Percentiles rank a stretch among this genome's conserved stretches.
phyloP scores from a whole-genome alignment of 2,888 invertebrate genomes.

The Apodemia mormo region DNA sequence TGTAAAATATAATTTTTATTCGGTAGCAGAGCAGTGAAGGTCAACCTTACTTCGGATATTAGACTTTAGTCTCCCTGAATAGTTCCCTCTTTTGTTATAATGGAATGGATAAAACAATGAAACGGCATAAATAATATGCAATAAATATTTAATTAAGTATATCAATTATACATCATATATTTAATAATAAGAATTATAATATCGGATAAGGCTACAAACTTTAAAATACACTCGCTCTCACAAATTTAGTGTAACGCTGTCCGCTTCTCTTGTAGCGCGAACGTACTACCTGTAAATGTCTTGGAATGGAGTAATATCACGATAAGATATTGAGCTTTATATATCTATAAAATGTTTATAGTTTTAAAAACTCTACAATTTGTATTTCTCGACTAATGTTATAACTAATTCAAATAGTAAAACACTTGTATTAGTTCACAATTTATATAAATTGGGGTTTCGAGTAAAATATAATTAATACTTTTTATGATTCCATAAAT shows the following conservation, averaged over 20 bases:
- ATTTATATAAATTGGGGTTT: not conserved
- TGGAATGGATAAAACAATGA: too few species aligned
- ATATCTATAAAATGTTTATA: slow-evolving; percentile 11
- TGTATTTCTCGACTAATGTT: slow-evolving; percentile 1
- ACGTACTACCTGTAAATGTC: slow-evolving; percentile 12
- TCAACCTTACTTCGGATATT: too few species aligned
- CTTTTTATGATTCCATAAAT: not conserved
- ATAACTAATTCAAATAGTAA: slow-evolving; percentile 12
- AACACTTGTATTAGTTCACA: not conserved
- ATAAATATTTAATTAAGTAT: slow-evolving; percentile 72
- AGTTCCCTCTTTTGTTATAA: too few species aligned
- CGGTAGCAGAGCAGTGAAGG: too few species aligned
- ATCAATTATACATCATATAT: slow-evolving; percentile 64
- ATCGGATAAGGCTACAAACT: slow-evolving; percentile 70
- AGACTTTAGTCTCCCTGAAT: too few species aligned
- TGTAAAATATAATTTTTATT: too few species aligned
- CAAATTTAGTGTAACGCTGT: slow-evolving; percentile 52
- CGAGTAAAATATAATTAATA: not conserved
- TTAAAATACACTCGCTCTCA: slow-evolving; percentile 61
- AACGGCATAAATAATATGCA: slow-evolving; percentile 46
- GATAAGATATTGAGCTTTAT: slow-evolving; percentile 27
- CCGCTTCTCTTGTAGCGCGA: slow-evolving; percentile 37
- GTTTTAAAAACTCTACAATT: slow-evolving; percentile 18
- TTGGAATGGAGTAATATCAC: slow-evolving; percentile 28
- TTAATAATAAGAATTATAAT: slow-evolving; percentile 64